These are phyloP conservation scores for Drosophila rufa DNA, from an alignment of 1,140 invertebrate genomes.

Conservation along the genomic window DNA sequence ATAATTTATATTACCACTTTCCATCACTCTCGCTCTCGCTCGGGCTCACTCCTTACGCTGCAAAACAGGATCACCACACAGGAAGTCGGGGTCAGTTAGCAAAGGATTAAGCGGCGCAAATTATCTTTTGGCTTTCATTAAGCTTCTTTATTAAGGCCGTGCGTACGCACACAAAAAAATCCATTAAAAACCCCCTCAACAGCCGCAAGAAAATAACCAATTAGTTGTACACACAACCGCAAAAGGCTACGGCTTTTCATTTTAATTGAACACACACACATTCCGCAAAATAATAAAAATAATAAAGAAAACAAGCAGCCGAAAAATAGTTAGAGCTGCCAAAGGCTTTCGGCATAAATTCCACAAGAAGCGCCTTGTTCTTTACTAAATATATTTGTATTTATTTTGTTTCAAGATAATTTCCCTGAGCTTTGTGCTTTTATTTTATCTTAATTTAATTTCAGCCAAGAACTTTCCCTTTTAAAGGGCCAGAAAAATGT, in stretches of 20 bases:
- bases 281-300: conserved; percentile 1
- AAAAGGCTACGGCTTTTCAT: not conserved
- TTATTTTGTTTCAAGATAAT: not conserved
- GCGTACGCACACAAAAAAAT: conserved; percentile 7
- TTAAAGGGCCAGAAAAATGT: not conserved
- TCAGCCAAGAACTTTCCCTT: not conserved
- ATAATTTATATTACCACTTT: conserved; percentile 62
- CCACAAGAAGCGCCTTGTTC: not conserved
- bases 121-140: conserved; percentile 40
- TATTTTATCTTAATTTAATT: not conserved
- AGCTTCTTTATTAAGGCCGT: conserved; percentile 5
- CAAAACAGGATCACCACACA: conserved; percentile 13
- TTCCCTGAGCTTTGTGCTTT: not conserved
- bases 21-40: not conserved
- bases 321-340: not conserved
- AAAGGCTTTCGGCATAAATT: not conserved
- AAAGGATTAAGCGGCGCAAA: conserved; percentile 28
- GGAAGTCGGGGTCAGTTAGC: conserved; percentile 19
- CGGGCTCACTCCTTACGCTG: not conserved
- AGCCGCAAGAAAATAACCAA: conserved; percentile 14
- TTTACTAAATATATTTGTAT: not conserved
- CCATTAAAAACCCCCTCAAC: conserved; percentile 9
- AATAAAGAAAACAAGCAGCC: not conserved
- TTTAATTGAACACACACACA: not conserved
- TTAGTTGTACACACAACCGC: conserved; percentile 12